Conservation (phyloP, 2,888 invertebrate genomes). For the Lycophotia porphyrea region DNA sequence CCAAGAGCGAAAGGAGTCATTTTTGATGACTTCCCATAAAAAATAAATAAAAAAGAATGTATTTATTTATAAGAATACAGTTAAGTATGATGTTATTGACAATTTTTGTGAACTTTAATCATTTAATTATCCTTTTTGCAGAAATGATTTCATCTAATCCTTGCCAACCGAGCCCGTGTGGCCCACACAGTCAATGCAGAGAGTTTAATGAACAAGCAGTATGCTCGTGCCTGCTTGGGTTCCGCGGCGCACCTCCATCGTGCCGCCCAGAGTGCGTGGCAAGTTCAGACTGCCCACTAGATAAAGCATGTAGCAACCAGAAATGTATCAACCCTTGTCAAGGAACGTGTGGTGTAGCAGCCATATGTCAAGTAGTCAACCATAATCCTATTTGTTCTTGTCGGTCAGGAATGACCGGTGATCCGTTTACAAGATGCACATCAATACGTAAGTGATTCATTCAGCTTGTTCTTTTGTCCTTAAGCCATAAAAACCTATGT, state of each 20-base stretch:
- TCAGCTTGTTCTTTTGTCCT: neutral
- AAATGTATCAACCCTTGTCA: conserved; percentile 94
- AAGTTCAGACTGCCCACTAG: conserved; percentile 93
- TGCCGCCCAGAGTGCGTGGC: conserved; percentile 94
- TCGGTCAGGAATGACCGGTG: conserved; percentile 91
- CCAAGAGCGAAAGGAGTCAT: no score
- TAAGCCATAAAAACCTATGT: neutral
- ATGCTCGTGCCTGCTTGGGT: conserved; percentile 92
- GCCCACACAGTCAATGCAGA: conserved; percentile 91
- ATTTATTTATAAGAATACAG: neutral
- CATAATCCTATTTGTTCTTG: conserved; percentile 94
- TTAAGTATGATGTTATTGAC: neutral
- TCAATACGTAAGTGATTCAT: conserved; percentile 84
- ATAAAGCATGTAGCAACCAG: conserved; percentile 93
- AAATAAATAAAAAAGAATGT: no score
- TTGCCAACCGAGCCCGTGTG: conserved; percentile 92
- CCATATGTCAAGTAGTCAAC: conserved; percentile 94
- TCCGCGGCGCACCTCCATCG: conserved; percentile 92
- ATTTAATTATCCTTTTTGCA: conserved; percentile 65
- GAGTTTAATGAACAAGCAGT: conserved; percentile 91
- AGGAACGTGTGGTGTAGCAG: conserved; percentile 94
- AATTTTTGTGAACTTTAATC: neutral
- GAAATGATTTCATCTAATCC: conserved; percentile 86
- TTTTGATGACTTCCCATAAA: no score
- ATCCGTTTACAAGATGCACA: conserved; percentile 92